Evolutionary conservation across 2,797 vertebrate species (phyloP).

Genomic region (Poecilia picta): DNA sequence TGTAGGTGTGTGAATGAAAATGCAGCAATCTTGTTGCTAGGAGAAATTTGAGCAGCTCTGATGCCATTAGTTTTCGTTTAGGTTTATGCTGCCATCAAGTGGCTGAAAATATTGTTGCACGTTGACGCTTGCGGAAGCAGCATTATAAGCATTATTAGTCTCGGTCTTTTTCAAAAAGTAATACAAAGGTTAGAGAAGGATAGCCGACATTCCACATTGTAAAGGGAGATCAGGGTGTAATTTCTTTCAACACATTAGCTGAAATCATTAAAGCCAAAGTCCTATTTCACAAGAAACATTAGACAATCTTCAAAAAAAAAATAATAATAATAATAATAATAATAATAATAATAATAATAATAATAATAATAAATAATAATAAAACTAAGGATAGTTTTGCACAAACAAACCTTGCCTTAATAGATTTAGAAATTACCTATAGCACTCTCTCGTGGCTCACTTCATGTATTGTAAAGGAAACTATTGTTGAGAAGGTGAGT

Average conservation of each 20-base stretch:
- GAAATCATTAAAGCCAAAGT: neutral
- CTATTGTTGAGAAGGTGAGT: neutral
- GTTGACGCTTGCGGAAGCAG: neutral
- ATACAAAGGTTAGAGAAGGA: neutral
- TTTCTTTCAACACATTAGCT: neutral
- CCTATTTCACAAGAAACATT: neutral
- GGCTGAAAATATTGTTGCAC: slow-evolving; percentile 20
- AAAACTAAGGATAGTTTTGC: neutral
- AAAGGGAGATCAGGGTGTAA: neutral
- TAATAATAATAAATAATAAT: neutral
- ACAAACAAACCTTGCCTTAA: neutral
- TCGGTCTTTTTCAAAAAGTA: neutral
- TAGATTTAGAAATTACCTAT: neutral
- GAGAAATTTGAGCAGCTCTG: slow-evolving; percentile 55
- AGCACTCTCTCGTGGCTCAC: neutral
- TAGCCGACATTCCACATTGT: neutral
- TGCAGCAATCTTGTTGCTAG: slow-evolving; percentile 72
- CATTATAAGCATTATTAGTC: neutral
- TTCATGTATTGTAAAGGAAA: neutral
- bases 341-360: neutral
- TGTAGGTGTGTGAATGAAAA: slow-evolving; percentile 75
- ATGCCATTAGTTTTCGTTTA: slow-evolving; percentile 15
- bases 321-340: neutral
- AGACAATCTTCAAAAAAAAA: neutral
- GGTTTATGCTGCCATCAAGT: slow-evolving; percentile 55